Percentiles rank a stretch among this genome's conserved stretches.
Conservation (phyloP, 2,797 vertebrate species). For the Darevskia nairensis region DNA sequence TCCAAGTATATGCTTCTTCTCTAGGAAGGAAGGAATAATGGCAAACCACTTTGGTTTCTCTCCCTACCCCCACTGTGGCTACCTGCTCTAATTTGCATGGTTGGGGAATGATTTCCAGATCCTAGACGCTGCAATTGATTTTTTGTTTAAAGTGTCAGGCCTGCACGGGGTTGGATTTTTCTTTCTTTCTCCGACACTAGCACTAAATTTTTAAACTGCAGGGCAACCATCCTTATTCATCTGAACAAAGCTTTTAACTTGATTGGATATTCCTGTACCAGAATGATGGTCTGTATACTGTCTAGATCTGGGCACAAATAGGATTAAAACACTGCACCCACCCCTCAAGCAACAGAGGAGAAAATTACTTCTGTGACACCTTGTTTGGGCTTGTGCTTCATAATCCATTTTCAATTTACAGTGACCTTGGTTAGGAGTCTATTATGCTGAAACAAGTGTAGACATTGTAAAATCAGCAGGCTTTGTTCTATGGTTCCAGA, state of each 20-base stretch:
- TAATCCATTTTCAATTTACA: slow-evolving; percentile 31
- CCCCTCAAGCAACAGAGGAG: slow-evolving; percentile 9
- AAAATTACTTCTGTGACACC: slow-evolving; percentile 26
- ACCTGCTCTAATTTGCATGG: slow-evolving; percentile 34
- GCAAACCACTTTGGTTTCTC: slow-evolving; percentile 61
- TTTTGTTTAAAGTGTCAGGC: background rate
- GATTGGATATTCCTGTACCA: slow-evolving; percentile 13
- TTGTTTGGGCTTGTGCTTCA: slow-evolving; percentile 51
- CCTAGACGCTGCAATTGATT: background rate
- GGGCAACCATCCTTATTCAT: background rate
- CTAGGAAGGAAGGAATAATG: slow-evolving; percentile 63
- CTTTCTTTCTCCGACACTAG: background rate
- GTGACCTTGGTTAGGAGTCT: slow-evolving; percentile 34
- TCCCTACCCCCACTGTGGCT: slow-evolving; percentile 56
- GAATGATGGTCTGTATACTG: slow-evolving; percentile 43
- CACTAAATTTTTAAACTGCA: slow-evolving; percentile 5
- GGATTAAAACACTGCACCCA: slow-evolving; percentile 27
- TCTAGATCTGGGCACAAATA: slow-evolving; percentile 16
- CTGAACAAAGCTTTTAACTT: slow-evolving; percentile 45
- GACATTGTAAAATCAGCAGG: background rate
- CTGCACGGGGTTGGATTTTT: background rate
- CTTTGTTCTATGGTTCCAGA: background rate
- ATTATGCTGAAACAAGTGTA: slow-evolving; percentile 38
- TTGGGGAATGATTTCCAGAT: background rate
- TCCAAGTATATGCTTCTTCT: slow-evolving; percentile 74